A percentile compares a stretch with the other conserved stretches of the same genome.
Evolutionary conservation across 2,888 invertebrate species (phyloP).

Genomic region (Acrobeloides nanus): DNA sequence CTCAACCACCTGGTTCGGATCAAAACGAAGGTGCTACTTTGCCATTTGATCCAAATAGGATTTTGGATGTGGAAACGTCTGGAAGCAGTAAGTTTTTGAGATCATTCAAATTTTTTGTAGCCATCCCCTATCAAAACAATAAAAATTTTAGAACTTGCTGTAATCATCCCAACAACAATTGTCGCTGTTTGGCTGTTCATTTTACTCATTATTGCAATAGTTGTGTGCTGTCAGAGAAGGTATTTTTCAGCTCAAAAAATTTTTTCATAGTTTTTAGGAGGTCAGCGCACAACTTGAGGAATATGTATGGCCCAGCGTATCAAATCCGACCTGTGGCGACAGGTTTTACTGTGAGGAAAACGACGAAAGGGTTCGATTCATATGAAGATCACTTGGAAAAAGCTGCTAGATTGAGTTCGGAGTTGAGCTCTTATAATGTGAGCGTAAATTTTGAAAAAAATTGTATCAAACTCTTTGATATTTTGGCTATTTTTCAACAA

Average conservation of each 20-base stretch:
- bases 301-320: conserved; percentile 47
- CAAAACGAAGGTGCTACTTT: conserved; percentile 7
- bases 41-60: conserved; percentile 20
- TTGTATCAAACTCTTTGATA: background rate
- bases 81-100: conserved; percentile 17
- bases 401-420: conserved; percentile 39
- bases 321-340: conserved; percentile 45
- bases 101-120: background rate
- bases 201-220: conserved; percentile 42
- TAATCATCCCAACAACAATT: conserved; percentile 48
- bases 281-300: conserved; percentile 30
- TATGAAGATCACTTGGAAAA: conserved; percentile 53
- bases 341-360: conserved; percentile 20
- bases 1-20: no score
- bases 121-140: background rate
- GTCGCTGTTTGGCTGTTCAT: conserved; percentile 51
- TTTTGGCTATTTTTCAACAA: background rate
- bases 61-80: conserved; percentile 20
- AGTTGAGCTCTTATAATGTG: conserved; percentile 23
- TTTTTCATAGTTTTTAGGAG: conserved; percentile 18
- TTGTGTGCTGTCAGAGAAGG: conserved; percentile 46
- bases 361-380: background rate
- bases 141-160: conserved; percentile 21
- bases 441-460: conserved; percentile 3
- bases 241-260: no score